A percentile compares a stretch with the other conserved stretches of the same genome.
Conservation (phyloP, 2,888 invertebrate genomes). For the Dendrolimus houi region DNA sequence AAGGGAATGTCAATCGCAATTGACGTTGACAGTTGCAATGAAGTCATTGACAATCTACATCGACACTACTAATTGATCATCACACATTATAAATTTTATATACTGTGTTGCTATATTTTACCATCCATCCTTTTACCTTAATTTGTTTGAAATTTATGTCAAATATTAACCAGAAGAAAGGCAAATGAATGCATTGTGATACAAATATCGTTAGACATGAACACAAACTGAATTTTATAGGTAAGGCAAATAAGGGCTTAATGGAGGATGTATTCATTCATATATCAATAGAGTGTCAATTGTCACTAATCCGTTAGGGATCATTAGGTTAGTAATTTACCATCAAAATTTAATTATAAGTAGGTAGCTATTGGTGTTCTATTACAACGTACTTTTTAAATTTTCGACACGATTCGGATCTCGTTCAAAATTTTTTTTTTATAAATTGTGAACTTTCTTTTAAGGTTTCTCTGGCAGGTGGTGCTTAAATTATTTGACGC, state of each 20-base stretch:
- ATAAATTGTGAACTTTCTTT: constrained; percentile 27
- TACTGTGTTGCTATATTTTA: too few relatives aligned
- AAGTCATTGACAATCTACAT: too few relatives aligned
- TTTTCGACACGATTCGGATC: constrained; percentile 46
- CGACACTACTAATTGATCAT: too few relatives aligned
- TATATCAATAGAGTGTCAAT: constrained; percentile 5
- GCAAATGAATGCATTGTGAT: background rate
- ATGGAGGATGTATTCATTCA: background rate
- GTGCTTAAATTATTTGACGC: constrained; percentile 57
- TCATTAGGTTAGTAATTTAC: constrained; percentile 20
- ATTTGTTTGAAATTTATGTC: background rate
- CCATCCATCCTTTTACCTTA: background rate
- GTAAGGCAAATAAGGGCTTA: background rate
- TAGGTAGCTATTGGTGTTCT: constrained; percentile 42
- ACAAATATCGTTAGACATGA: too few relatives aligned
- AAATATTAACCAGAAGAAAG: background rate
- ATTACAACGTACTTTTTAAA: constrained; percentile 33
- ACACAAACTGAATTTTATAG: too few relatives aligned
- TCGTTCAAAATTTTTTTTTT: constrained; percentile 57
- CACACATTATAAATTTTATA: too few relatives aligned
- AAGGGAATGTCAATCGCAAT: too few relatives aligned
- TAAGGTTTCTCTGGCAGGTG: constrained; percentile 54
- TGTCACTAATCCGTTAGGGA: constrained; percentile 18
- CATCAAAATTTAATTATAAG: constrained; percentile 43
- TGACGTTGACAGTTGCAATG: too few relatives aligned